Base-by-base conservation (phyloP, 2,888 invertebrate genomes). In the Epistrophe grossulariae region DNA sequence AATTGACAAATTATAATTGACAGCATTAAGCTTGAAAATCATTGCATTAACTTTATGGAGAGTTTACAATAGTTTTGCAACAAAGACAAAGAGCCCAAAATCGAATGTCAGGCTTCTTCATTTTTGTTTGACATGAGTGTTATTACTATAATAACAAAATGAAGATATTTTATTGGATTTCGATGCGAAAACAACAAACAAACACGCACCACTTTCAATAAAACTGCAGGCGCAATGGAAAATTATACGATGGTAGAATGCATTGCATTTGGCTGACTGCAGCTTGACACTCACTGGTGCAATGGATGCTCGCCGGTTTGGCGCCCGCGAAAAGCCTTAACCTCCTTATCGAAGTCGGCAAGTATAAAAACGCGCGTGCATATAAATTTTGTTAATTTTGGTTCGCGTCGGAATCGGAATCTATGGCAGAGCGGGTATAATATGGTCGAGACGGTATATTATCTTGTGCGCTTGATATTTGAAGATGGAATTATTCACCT, bases 1-100 rank as follows among this genome's bases (percentile, higher is more conserved):
- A 83, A 82, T 87, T 82, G 85, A 79, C 85, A 82, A 87, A 82
- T 87, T 83, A 83, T 87, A 79, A 83, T 79, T 87, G 74, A 68
- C 87, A 68, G 52, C 15, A 35, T 57, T 17, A 11, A 64, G 31
- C n/a, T n/a, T 31, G 1, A 76, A 24, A 48, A 48, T 28, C 52
- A 64, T 15, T 38, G 43, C 50, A 74, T 66, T 66, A 60, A 50
- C 40, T 3, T 2, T 45, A n/a, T 11, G 13, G 15, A 13, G 60
- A n/a, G n/a, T 5, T 7, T n/a, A 17, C 52, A 43, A 17, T 38
- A 45, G 17, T 72, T 66, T 66, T 35, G 60, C 84, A 79, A 71
- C 11, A 13, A 19, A 50, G 45, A 55, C 50, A 50, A 60, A 28
- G 45, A 66, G 66, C 40, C 15, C 77, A 57, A 60, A 82, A 66